These are phyloP conservation scores for Dipodomys ordii DNA, from an alignment of 2,113 vertebrate genomes.

Conservation along the genomic window DNA sequence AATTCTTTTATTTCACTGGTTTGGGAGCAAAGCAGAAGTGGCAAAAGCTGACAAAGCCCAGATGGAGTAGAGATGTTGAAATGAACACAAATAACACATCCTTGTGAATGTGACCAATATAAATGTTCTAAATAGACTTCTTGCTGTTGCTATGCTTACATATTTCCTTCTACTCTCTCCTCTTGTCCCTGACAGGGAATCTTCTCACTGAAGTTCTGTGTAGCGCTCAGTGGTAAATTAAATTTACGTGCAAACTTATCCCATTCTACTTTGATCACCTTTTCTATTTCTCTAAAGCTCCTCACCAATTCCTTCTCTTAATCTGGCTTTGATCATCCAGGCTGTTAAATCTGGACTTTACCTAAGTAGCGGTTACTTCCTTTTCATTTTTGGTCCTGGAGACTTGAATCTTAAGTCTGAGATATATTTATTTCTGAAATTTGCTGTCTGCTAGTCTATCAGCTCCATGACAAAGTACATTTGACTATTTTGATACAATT, in stretches of 20 bases:
- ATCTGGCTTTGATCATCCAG: background rate
- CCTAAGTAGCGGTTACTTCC: background rate
- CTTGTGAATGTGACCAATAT: conserved; percentile 18
- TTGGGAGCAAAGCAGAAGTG: conserved; percentile 61
- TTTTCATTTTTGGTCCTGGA: background rate
- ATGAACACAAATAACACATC: conserved; percentile 37
- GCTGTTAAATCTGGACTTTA: background rate
- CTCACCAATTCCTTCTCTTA: background rate
- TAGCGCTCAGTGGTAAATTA: background rate
- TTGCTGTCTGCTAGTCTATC: background rate
- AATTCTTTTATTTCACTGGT: conserved; percentile 42
- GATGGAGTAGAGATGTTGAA: conserved; percentile 30
- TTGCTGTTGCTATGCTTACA: background rate
- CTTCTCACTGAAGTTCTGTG: conserved; percentile 10
- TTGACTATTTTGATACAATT: background rate
- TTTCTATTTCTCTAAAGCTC: conserved; percentile 9
- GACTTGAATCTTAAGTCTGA: background rate
- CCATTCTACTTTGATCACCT: background rate
- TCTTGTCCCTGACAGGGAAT: background rate
- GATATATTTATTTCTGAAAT: background rate
- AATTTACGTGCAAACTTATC: conserved; percentile 19
- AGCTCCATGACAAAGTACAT: background rate
- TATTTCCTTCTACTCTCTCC: background rate
- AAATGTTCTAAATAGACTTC: conserved; percentile 14
- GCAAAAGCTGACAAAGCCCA: conserved; percentile 50